phyloP scores from a whole-genome alignment of 2,888 invertebrate genomes.

The Uropetala carovei region DNA sequence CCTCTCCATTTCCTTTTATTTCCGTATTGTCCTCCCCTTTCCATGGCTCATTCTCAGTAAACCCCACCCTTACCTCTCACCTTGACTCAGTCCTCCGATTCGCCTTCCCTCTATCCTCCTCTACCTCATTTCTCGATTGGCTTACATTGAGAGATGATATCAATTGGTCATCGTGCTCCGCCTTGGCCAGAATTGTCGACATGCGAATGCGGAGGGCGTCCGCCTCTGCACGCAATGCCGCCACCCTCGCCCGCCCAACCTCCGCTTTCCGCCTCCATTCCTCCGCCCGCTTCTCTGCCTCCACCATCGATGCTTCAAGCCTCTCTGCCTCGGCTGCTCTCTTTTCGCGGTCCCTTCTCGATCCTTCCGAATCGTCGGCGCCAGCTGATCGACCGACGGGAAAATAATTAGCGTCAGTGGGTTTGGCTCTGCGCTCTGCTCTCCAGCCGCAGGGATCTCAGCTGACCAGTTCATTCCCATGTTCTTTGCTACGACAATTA shows the following conservation, averaged over 20 bases:
- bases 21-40: too few relatives aligned
- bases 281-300: conserved; percentile 76
- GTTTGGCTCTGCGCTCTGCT: too few relatives aligned
- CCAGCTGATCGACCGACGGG: neutral
- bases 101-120: too few relatives aligned
- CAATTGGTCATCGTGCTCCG: conserved; percentile 80
- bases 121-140: too few relatives aligned
- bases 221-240: conserved; percentile 77
- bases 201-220: conserved; percentile 80
- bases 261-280: conserved; percentile 66
- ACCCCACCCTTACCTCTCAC: too few relatives aligned
- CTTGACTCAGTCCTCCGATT: too few relatives aligned
- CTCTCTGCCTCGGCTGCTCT: conserved; percentile 79
- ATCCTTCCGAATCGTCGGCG: conserved; percentile 76
- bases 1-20: too few relatives aligned
- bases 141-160: conserved; percentile 74
- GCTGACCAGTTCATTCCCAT: too few relatives aligned
- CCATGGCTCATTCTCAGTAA: too few relatives aligned
- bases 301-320: conserved; percentile 79
- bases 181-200: conserved; percentile 80
- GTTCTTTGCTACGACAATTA: too few relatives aligned
- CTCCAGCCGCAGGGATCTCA: too few relatives aligned
- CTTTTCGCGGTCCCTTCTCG: conserved; percentile 79
- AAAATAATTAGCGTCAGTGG: too few relatives aligned
- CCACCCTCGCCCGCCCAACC: conserved; percentile 66